These are phyloP conservation scores for Otis tarda DNA, from an alignment of 2,113 vertebrate species.

Conservation along the genomic window DNA sequence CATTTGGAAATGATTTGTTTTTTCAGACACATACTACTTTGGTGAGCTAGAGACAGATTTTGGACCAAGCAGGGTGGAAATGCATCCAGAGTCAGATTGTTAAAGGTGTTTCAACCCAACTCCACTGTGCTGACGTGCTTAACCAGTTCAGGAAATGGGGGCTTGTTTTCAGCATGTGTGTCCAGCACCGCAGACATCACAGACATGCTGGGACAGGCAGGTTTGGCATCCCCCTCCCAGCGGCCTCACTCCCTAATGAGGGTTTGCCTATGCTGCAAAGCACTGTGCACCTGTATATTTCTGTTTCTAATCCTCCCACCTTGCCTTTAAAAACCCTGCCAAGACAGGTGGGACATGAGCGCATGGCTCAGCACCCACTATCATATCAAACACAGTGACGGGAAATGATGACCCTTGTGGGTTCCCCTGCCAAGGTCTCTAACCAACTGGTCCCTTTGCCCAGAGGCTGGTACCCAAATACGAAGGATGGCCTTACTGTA, in stretches of 20 bases:
- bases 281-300: neutral
- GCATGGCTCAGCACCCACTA: neutral
- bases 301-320: neutral
- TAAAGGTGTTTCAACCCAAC: neutral
- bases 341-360: neutral
- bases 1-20: slow-evolving; percentile 9
- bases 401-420: neutral
- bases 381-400: neutral
- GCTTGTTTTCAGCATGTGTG: neutral
- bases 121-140: neutral
- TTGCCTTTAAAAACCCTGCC: neutral
- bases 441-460: neutral
- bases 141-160: neutral
- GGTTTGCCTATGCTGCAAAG: neutral
- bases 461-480: neutral
- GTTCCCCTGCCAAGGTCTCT: neutral
- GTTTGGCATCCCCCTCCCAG: neutral
- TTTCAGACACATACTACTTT: neutral
- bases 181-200: neutral
- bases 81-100: neutral
- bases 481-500: neutral
- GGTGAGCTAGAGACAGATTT: neutral
- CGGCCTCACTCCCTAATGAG: neutral
- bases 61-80: neutral
- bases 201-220: fast-evolving